Evolutionary conservation across 2,888 invertebrate genomes (phyloP).

Genomic region (Drosophila flavopinicola): DNA sequence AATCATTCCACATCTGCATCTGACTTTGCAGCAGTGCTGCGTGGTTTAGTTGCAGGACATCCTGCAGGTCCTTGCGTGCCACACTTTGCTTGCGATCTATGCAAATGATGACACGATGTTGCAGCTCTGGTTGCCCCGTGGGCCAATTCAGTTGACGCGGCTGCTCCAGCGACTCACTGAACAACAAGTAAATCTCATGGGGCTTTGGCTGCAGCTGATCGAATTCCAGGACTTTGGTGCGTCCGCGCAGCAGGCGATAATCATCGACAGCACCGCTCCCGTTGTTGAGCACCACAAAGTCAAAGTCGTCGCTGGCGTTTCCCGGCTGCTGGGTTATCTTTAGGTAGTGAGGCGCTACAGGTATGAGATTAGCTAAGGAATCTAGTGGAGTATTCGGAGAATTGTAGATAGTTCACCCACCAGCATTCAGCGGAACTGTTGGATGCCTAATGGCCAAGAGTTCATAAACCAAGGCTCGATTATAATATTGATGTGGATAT

Average conservation of each 20-base stretch:
- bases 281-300: constrained; percentile 49
- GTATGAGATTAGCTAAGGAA: too few species aligned
- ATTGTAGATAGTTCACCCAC: constrained; percentile 26
- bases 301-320: constrained; percentile 57
- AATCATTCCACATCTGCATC: constrained; percentile 85
- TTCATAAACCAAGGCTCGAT: constrained; percentile 83
- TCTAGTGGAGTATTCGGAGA: too few species aligned
- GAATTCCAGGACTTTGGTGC: constrained; percentile 76
- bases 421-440: neutral
- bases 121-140: constrained; percentile 58
- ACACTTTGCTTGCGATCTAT: constrained; percentile 85
- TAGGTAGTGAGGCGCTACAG: constrained; percentile 56
- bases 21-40: constrained; percentile 85
- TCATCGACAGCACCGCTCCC: constrained; percentile 43
- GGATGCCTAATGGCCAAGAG: constrained; percentile 54
- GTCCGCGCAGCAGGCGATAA: constrained; percentile 61
- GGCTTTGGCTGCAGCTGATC: constrained; percentile 67
- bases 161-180: constrained; percentile 72
- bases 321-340: constrained; percentile 62
- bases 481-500: constrained; percentile 84
- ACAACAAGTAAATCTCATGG: constrained; percentile 69
- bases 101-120: constrained; percentile 86
- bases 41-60: constrained; percentile 65
- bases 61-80: constrained; percentile 83
- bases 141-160: constrained; percentile 60